Evolutionary conservation across 53 echinoderm and acorn worm species (phyloP).

Genomic region (Patiria pectinifera): DNA sequence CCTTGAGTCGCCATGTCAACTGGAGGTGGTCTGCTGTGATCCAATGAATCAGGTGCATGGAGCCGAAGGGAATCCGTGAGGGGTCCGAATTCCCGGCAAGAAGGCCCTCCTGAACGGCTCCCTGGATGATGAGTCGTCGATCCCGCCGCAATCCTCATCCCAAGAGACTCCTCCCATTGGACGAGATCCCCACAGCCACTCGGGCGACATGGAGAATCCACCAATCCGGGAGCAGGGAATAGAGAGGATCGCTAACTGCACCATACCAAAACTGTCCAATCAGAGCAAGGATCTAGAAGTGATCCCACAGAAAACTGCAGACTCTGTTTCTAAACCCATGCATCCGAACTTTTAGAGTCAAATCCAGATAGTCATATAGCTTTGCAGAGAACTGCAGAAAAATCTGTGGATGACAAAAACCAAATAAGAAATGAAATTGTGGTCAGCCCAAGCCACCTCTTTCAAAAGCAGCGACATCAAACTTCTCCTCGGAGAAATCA

Average conservation of each 20-base stretch:
- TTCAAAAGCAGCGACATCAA: background rate
- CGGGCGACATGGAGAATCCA: background rate
- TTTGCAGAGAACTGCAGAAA: background rate
- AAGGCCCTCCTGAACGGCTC: slow-evolving; percentile 18
- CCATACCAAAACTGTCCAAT: slow-evolving; percentile 16
- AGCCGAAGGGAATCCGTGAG: background rate
- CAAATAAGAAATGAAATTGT: background rate
- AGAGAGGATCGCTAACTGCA: background rate
- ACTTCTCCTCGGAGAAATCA: background rate
- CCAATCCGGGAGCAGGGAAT: background rate
- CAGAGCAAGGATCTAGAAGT: background rate
- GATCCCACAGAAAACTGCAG: background rate
- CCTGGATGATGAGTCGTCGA: background rate
- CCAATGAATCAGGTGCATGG: background rate
- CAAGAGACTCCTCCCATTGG: background rate
- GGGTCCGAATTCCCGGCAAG: background rate
- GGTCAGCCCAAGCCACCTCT: background rate
- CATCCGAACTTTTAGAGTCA: background rate
- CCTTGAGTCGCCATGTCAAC: background rate
- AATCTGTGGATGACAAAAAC: background rate
- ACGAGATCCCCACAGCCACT: background rate
- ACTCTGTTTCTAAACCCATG: background rate
- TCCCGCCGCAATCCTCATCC: background rate
- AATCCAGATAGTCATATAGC: background rate
- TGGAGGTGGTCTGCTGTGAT: background rate